These are phyloP conservation scores for Cassiopea andromeda DNA, from an alignment of 30 jellyfish, hydroid and myxozoan species.

Conservation along the genomic window DNA sequence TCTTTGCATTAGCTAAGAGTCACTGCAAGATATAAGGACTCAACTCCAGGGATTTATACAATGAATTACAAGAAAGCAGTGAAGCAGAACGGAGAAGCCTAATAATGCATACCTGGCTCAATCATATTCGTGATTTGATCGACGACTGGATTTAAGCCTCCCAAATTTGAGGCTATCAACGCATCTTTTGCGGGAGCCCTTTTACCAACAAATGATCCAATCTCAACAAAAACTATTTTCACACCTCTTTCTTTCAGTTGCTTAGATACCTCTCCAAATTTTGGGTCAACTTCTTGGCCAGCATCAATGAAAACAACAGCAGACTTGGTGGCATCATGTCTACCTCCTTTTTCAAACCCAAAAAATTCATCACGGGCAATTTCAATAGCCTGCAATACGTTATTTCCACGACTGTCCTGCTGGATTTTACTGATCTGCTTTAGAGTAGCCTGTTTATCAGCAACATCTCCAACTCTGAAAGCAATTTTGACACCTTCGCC, in stretches of 20 bases:
- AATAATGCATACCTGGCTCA: slow-evolving; percentile 8
- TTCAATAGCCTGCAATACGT: slow-evolving; percentile 55
- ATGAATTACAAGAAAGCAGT: no score
- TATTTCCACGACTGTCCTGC: slow-evolving; percentile 30
- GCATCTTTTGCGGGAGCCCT: not conserved
- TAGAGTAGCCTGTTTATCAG: not conserved
- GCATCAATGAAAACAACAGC: slow-evolving; percentile 53
- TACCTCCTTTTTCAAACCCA: slow-evolving; percentile 63
- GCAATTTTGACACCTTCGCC: slow-evolving; percentile 48
- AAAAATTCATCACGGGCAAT: slow-evolving; percentile 66
- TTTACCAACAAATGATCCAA: slow-evolving; percentile 32
- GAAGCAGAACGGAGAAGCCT: no score
- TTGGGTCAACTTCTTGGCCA: slow-evolving; percentile 25
- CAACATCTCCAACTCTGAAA: slow-evolving; percentile 54
- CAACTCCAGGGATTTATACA: no score
- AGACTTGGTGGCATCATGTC: slow-evolving; percentile 62
- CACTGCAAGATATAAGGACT: no score
- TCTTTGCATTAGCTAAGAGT: no score
- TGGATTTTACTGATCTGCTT: not conserved
- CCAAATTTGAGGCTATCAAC: not conserved
- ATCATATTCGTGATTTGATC: not conserved
- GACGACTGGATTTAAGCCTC: not conserved
- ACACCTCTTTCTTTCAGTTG: slow-evolving; percentile 55
- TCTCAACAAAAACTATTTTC: slow-evolving; percentile 43
- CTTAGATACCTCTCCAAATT: not conserved